Percentiles rank a stretch among this genome's conserved stretches.
Evolutionary conservation across 1,140 invertebrate genomes (phyloP).

Genomic region (Cepaea nemoralis): DNA sequence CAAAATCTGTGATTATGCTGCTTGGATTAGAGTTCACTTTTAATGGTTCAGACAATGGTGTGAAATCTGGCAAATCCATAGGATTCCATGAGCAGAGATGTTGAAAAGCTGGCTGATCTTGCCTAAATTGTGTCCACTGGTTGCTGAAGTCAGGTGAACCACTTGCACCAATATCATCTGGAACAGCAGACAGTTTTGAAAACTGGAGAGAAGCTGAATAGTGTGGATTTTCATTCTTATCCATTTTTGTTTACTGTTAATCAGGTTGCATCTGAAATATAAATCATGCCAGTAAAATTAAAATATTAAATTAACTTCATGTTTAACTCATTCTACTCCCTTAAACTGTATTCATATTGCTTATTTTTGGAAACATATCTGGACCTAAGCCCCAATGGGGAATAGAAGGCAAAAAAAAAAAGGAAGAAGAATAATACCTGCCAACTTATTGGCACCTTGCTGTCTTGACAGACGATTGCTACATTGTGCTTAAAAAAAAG

Average conservation of each 20-base stretch:
- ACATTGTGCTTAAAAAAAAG: too few relatives aligned
- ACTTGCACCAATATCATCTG: background rate
- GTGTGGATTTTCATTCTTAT: conserved; percentile 11
- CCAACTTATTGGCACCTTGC: too few relatives aligned
- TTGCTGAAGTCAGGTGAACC: background rate
- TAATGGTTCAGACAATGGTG: background rate
- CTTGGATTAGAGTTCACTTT: background rate
- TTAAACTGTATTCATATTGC: too few relatives aligned
- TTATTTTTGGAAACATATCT: too few relatives aligned
- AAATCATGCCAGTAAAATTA: too few relatives aligned
- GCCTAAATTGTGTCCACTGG: conserved; percentile 32
- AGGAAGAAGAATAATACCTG: too few relatives aligned
- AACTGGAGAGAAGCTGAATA: conserved; percentile 26
- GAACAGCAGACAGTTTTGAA: background rate
- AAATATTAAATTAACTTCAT: too few relatives aligned
- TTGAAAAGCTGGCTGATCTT: background rate
- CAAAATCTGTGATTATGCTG: background rate
- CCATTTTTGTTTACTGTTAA: conserved; percentile 16
- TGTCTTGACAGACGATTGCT: too few relatives aligned
- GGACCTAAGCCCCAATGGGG: too few relatives aligned
- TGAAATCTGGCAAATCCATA: conserved; percentile 33
- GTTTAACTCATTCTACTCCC: too few relatives aligned
- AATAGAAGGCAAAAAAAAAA: too few relatives aligned
- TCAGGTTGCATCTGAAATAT: background rate
- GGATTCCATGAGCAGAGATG: conserved; percentile 26